A percentile compares a stretch with the other conserved stretches of the same genome.
Conservation (phyloP, 1,140 invertebrate genomes). For the Pachypeltis micranthus region DNA sequence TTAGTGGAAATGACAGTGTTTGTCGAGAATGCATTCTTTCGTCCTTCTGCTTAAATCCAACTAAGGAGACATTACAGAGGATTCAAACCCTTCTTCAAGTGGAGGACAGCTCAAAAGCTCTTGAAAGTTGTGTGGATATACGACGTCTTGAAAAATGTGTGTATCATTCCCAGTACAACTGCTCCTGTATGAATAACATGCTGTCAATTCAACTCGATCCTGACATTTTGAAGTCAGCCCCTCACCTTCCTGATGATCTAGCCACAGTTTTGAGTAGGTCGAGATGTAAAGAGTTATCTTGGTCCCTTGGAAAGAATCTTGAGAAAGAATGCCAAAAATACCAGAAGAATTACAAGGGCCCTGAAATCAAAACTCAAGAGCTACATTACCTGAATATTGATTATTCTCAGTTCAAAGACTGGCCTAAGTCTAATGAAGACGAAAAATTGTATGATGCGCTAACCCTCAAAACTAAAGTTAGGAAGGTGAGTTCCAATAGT, state of each 20-base stretch:
- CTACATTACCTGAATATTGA: slow-evolving; percentile 52
- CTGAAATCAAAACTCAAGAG: slow-evolving; percentile 41
- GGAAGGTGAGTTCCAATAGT: background rate
- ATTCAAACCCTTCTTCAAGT: background rate
- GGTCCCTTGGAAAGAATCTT: slow-evolving; percentile 46
- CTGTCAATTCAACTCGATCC: background rate
- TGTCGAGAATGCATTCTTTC: slow-evolving; percentile 2
- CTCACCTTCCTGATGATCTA: background rate
- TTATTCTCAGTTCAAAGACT: slow-evolving; percentile 48
- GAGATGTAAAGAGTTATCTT: slow-evolving; percentile 48
- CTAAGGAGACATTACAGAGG: background rate
- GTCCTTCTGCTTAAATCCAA: too few species aligned
- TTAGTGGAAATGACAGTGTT: background rate
- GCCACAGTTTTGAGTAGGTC: slow-evolving; percentile 44
- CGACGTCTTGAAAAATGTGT: background rate
- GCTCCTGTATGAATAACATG: background rate
- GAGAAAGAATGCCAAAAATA: slow-evolving; percentile 47
- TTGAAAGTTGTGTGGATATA: background rate
- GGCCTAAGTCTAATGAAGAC: slow-evolving; percentile 39
- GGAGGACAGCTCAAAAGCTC: background rate
- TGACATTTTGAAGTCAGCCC: background rate
- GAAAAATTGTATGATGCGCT: slow-evolving; percentile 44
- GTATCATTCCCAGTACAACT: background rate
- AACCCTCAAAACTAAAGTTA: slow-evolving; percentile 31
- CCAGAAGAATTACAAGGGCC: slow-evolving; percentile 43